phyloP scores from a whole-genome alignment of 1,140 invertebrate species.

The Pissodes strobi region DNA sequence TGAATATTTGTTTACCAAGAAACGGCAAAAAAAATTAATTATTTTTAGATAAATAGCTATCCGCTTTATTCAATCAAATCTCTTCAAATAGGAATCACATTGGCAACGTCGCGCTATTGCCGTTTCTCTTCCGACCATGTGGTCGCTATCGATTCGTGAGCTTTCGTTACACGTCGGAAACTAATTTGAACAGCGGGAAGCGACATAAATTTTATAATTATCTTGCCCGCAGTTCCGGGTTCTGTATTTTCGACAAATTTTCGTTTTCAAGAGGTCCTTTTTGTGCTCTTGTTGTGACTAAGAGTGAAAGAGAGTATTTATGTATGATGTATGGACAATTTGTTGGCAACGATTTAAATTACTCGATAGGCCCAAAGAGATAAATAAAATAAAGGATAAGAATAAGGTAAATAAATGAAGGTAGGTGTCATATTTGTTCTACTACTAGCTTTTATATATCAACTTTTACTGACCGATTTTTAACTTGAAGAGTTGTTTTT shows the following conservation, averaged over 20 bases:
- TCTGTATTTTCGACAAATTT: too few relatives aligned
- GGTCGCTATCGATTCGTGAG: constrained; percentile 32
- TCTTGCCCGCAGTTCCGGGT: constrained; percentile 20
- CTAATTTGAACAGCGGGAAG: constrained; percentile 34
- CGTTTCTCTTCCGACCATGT: constrained; percentile 16
- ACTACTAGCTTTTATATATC: too few relatives aligned
- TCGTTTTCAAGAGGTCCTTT: neutral
- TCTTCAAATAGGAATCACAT: neutral
- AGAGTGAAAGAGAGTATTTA: too few relatives aligned
- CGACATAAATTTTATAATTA: constrained; percentile 37
- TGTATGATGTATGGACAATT: too few relatives aligned
- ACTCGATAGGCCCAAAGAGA: too few relatives aligned
- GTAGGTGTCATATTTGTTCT: too few relatives aligned
- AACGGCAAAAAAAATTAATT: neutral
- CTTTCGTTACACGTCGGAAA: constrained; percentile 30
- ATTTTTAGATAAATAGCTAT: neutral
- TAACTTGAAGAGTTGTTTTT: too few relatives aligned
- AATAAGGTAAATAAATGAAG: too few relatives aligned
- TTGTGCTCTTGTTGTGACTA: neutral
- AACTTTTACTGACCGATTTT: too few relatives aligned
- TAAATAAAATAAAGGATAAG: too few relatives aligned
- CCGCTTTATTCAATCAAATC: too few relatives aligned
- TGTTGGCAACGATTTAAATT: too few relatives aligned
- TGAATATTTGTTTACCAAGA: neutral
- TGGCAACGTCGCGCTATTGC: neutral